Evolutionary conservation across 2,888 invertebrate genomes (phyloP), one percentile per base, ranked within the genome.

Genomic region (Cotesia congregata): DNA sequence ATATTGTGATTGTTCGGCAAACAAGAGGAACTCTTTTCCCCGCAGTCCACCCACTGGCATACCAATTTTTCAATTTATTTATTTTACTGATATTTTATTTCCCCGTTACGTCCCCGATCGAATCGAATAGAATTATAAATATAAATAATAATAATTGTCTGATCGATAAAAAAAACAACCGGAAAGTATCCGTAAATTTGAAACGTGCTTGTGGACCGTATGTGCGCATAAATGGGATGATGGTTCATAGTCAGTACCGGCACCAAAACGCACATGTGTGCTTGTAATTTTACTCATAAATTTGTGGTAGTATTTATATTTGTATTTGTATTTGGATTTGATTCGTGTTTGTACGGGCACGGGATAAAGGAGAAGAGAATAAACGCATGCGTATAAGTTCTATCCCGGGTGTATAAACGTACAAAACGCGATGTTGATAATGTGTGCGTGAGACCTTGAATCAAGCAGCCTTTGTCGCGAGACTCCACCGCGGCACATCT

Each of bases 401-500:
- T 75, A 67, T 72, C 69, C 79, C 72, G 79, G 78, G 72, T 79
- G 78, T 75, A 70, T 79, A 73, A 73, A 75, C 78, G 82, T 50
- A 50, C 12, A 50, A 50, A 50, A 50, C 50, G 12, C 50, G 50
- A 50, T 7, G 50, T 4, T 50, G 50, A 50, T 50, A 50, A 50
- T 77, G 86, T 86, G 84, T 84, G 85, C 83, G 88, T 86, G 88
- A 86, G 88, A 88, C 89, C 89, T 88, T 89, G 89, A 89, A 88
- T 88, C 89, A 85, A 85, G 86, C 88, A 87, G 89, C 88, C 88
- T 89, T 89, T 88, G 88, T 89, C 88, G 88, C 87, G 88, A 85
- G 86, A 85, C 85, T 84, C 86, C 83, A 85, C 84, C 86, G 85
- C 87, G 85, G 84, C 86, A 85, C 86, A 50, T 50, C 88, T 83